Evolutionary conservation across 1,140 invertebrate genomes (phyloP).

Genomic region (Papilio polytes): DNA sequence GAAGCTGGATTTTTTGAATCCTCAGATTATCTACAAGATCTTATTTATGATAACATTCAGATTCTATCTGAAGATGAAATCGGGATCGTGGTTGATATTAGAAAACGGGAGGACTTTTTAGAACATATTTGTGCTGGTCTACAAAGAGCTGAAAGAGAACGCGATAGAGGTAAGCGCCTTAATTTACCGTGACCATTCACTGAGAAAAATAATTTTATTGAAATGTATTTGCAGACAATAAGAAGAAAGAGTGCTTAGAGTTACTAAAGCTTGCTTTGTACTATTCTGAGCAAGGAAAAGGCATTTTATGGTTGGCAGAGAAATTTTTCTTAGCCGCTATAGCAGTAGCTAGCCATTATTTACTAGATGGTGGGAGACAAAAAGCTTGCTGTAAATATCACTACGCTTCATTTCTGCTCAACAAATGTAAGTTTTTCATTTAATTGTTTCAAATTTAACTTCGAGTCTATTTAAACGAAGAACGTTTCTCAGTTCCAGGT

Average conservation of each 20-base stretch:
- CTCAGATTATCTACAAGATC: constrained; percentile 77
- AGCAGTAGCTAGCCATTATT: constrained; percentile 69
- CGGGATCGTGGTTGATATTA: constrained; percentile 77
- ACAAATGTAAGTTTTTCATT: constrained; percentile 75
- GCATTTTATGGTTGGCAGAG: constrained; percentile 86
- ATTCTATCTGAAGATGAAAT: constrained; percentile 75
- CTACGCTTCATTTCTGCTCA: constrained; percentile 84
- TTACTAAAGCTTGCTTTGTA: constrained; percentile 77
- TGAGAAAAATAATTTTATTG: neutral
- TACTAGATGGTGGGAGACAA: constrained; percentile 73
- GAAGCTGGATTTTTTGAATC: constrained; percentile 81
- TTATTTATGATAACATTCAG: constrained; percentile 84
- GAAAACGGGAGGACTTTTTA: constrained; percentile 73
- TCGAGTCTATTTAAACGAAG: neutral
- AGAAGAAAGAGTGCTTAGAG: constrained; percentile 68
- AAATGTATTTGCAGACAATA: constrained; percentile 66
- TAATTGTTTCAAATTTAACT: neutral
- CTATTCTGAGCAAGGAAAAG: constrained; percentile 79
- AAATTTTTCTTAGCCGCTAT: constrained; percentile 81
- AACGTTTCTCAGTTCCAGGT: constrained; percentile 61
- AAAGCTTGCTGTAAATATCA: constrained; percentile 82
- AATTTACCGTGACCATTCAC: neutral
- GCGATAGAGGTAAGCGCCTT: constrained; percentile 58
- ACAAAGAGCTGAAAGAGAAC: constrained; percentile 72
- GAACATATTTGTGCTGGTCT: constrained; percentile 76